Evolutionary conservation across 92 coral and sea anemone species (phyloP).

Genomic region (Palythoa heliodiscus): DNA sequence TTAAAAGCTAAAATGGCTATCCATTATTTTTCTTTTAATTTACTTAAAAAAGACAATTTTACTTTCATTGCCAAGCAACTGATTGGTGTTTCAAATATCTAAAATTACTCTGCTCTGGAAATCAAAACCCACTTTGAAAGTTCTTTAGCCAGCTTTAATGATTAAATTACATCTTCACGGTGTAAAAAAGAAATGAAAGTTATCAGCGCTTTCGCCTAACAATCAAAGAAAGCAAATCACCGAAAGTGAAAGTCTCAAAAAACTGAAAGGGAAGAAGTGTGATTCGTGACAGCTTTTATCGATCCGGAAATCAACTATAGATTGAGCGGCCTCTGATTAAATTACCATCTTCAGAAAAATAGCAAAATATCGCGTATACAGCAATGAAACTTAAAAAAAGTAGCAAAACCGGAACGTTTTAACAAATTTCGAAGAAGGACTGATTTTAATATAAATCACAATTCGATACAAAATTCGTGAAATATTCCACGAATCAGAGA

Average conservation of each 20-base stretch:
- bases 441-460: no score
- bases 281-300: constrained; percentile 13
- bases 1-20: not conserved
- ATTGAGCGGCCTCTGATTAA: not conserved
- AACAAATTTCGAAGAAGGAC: not conserved
- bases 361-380: not conserved
- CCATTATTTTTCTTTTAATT: not conserved
- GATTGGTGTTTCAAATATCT: not conserved
- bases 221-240: not conserved
- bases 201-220: not conserved
- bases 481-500: not conserved
- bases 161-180: not conserved
- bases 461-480: no score
- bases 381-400: not conserved
- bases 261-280: not conserved
- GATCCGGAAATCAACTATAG: constrained; percentile 21
- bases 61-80: constrained; percentile 7
- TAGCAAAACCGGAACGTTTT: not conserved
- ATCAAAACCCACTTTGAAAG: not conserved
- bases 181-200: constrained; percentile 11
- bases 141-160: not conserved
- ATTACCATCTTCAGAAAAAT: not conserved
- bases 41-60: not conserved
- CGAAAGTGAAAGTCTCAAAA: constrained; percentile 16
- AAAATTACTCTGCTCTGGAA: not conserved